A percentile compares a stretch with the other conserved stretches of the same genome.
Evolutionary conservation across 2,888 invertebrate species (phyloP).

Genomic region (Phyllotreta cruciferae): DNA sequence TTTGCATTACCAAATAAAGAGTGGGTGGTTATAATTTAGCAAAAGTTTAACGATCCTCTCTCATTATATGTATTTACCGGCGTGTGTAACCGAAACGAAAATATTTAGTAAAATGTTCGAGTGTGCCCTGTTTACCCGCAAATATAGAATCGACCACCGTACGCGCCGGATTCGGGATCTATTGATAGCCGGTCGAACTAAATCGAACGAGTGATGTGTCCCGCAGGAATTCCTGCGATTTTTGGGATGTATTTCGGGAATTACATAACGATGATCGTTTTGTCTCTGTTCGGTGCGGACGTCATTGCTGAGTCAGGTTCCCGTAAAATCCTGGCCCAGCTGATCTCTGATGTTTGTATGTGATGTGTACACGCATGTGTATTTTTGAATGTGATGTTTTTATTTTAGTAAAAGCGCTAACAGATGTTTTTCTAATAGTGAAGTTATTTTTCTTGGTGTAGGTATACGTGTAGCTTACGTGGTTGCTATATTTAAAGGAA

Average conservation of each 20-base stretch:
- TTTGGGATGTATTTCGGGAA: constrained; percentile 34
- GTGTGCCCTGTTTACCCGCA: no score
- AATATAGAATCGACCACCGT: constrained; percentile 19
- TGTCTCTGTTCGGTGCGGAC: constrained; percentile 17
- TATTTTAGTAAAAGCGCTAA: constrained; percentile 55
- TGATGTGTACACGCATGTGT: constrained; percentile 32
- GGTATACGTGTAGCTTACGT: constrained; percentile 25
- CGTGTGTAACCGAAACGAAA: no score
- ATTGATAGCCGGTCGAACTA: constrained; percentile 27
- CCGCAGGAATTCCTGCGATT: constrained; percentile 26
- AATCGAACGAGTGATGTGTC: constrained; percentile 31
- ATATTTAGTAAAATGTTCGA: no score
- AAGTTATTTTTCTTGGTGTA: constrained; percentile 40
- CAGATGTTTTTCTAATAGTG: constrained; percentile 52
- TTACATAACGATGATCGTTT: constrained; percentile 30
- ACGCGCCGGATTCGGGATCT: constrained; percentile 2
- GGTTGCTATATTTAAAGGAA: constrained; percentile 35
- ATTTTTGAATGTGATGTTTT: constrained; percentile 54
- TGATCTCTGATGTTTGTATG: constrained; percentile 39
- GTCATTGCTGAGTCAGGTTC: constrained; percentile 49
- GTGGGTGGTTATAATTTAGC: no score
- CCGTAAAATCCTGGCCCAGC: constrained; percentile 48
- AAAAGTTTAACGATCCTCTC: no score
- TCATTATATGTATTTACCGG: no score
- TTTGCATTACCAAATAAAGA: no score